These are phyloP conservation scores for Heloderma charlesbogerti DNA, from an alignment of 2,113 vertebrate genomes.

Conservation along the genomic window DNA sequence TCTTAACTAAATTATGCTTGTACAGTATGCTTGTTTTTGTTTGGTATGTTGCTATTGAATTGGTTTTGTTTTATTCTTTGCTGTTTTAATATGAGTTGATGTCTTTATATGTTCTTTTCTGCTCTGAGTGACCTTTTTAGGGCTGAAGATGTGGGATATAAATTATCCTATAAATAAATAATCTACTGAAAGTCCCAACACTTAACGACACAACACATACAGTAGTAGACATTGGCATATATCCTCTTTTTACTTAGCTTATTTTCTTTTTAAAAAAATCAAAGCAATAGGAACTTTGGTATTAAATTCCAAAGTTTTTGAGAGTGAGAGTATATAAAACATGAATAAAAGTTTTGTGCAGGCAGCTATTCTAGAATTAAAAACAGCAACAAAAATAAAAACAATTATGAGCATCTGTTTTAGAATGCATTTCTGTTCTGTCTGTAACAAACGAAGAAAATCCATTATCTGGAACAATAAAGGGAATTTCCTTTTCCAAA, in stretches of 20 bases:
- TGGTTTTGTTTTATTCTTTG: background rate
- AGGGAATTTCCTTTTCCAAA: conserved; percentile 63
- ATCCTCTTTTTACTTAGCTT: background rate
- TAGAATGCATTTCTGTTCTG: conserved; percentile 68
- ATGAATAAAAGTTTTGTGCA: conserved; percentile 35
- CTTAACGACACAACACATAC: background rate
- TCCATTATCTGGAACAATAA: conserved; percentile 64
- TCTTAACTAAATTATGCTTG: background rate
- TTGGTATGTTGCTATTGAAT: background rate
- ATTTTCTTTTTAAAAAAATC: background rate
- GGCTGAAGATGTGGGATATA: background rate
- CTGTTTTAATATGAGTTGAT: background rate
- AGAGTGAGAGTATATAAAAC: background rate
- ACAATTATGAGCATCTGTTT: conserved; percentile 48
- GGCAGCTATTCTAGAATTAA: conserved; percentile 55
- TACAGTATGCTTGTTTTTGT: background rate
- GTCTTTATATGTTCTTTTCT: background rate
- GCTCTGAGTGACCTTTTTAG: background rate
- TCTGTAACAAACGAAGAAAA: conserved; percentile 53
- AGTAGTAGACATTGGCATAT: background rate
- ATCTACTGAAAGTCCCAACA: background rate
- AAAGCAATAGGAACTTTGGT: conserved; percentile 54
- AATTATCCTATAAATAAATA: background rate
- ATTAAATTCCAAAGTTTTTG: conserved; percentile 40
- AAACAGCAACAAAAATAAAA: conserved; percentile 39